Conservation (phyloP, 2,888 invertebrate species). For the Lasioglossum morio region DNA sequence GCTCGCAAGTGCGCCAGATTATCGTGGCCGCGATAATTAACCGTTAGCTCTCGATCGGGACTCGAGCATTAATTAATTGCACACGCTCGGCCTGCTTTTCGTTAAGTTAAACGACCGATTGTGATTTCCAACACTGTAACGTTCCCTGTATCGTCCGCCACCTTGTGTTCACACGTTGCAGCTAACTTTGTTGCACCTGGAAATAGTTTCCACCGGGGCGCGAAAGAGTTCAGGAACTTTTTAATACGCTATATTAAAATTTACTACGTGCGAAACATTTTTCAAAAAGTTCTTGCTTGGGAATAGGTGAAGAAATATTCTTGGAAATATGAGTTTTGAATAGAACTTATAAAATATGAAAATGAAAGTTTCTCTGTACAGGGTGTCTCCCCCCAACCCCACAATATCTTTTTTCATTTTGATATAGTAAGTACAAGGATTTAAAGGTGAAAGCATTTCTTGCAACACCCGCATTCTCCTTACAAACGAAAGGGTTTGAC, state of each 20-base stretch:
- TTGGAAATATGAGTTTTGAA: background rate
- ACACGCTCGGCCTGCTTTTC: slow-evolving; percentile 27
- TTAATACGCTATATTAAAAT: background rate
- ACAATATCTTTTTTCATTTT: no score
- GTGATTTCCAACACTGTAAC: slow-evolving; percentile 13
- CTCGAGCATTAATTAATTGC: slow-evolving; percentile 53
- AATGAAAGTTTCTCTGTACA: background rate
- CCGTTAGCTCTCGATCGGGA: slow-evolving; percentile 45
- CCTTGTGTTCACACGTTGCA: no score
- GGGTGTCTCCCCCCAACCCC: no score
- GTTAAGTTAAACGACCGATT: background rate
- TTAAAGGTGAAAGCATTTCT: no score
- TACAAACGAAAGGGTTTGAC: no score
- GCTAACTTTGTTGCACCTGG: background rate
- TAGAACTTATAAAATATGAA: background rate
- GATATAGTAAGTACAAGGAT: no score
- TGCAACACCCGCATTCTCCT: no score
- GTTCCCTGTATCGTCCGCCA: slow-evolving; percentile 30
- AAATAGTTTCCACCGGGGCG: background rate
- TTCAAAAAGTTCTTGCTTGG: background rate
- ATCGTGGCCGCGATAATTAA: slow-evolving; percentile 56
- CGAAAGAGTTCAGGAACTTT: background rate
- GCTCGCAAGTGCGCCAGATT: slow-evolving; percentile 46
- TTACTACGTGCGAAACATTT: background rate
- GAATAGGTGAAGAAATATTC: background rate